Conservation (phyloP, 2,797 vertebrate species). For the Micropoecilia bifurca region DNA sequence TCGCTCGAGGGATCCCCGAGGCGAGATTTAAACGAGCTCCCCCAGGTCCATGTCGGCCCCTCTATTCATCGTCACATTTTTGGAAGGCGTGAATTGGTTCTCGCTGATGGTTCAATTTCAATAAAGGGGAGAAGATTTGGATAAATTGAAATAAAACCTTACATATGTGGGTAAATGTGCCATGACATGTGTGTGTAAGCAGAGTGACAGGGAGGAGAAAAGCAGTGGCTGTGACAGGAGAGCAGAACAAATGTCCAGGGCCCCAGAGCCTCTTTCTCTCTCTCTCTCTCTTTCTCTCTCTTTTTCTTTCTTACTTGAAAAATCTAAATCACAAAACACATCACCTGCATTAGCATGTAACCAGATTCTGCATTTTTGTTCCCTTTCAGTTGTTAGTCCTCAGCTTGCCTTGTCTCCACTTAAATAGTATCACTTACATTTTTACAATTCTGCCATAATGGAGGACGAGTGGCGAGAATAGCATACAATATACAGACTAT, state of each 20-base stretch:
- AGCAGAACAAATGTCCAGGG: conserved; percentile 36
- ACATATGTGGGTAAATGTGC: conserved; percentile 59
- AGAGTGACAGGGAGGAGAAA: conserved; percentile 27
- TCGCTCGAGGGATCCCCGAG: conserved; percentile 85
- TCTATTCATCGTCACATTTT: conserved; percentile 60
- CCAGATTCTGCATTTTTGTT: conserved; percentile 15
- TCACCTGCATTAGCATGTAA: conserved; percentile 43
- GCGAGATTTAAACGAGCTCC: conserved; percentile 90
- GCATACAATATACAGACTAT: conserved; percentile 87
- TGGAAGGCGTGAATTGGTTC: conserved; percentile 55
- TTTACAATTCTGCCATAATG: conserved; percentile 74
- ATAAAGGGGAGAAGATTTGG: conserved; percentile 54
- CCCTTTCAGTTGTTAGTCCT: conserved; percentile 17
- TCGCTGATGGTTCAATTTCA: conserved; percentile 61
- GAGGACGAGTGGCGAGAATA: conserved; percentile 80
- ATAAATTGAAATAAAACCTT: conserved; percentile 58
- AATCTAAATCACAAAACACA: conserved; percentile 17
- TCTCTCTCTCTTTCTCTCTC: not conserved
- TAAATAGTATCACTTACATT: conserved; percentile 71
- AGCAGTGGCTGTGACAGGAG: conserved; percentile 47
- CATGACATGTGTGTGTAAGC: conserved; percentile 57
- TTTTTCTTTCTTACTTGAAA: not conserved
- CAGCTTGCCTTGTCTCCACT: conserved; percentile 29
- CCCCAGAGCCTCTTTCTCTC: conserved; percentile 6
- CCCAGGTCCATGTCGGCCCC: conserved; percentile 73